A percentile compares a stretch with the other conserved stretches of the same genome.
Conservation (phyloP, 1,140 invertebrate genomes). For the Zaprionus tsacasi region DNA sequence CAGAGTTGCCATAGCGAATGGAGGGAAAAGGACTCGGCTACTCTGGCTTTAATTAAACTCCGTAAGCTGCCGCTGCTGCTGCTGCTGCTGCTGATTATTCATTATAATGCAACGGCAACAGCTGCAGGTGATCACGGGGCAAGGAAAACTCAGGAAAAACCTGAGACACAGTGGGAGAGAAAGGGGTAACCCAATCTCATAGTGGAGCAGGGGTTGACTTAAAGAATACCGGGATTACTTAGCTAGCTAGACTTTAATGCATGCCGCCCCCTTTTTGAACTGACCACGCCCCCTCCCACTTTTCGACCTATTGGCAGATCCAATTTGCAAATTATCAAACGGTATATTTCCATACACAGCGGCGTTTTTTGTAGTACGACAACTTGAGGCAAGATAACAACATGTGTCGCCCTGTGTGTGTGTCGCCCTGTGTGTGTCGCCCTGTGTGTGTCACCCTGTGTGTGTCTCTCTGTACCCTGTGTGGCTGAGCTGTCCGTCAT, state of each 20-base stretch:
- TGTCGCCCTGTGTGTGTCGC: neutral
- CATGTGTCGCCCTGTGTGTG: neutral
- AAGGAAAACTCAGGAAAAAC: neutral
- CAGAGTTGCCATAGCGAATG: conserved; percentile 14
- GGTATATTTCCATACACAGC: conserved; percentile 19
- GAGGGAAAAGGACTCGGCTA: neutral
- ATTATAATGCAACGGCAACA: conserved; percentile 58
- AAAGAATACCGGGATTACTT: neutral
- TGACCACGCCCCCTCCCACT: neutral
- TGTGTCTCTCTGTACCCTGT: too few relatives aligned
- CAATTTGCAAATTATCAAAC: conserved; percentile 50
- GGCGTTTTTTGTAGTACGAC: neutral
- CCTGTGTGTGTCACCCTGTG: too few relatives aligned
- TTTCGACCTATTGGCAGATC: conserved; percentile 30
- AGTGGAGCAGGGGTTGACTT: neutral
- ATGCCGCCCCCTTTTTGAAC: too few relatives aligned
- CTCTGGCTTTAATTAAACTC: conserved; percentile 69
- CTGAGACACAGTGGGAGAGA: neutral
- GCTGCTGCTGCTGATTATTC: conserved; percentile 70
- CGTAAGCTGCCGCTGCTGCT: conserved; percentile 57
- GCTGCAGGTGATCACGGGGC: conserved; percentile 34
- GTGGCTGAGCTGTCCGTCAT: neutral
- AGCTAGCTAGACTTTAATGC: neutral
- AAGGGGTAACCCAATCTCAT: neutral
- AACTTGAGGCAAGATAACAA: conserved; percentile 3